Evolutionary conservation across 2,888 invertebrate genomes (phyloP).

Genomic region (Pterostichus niger): DNA sequence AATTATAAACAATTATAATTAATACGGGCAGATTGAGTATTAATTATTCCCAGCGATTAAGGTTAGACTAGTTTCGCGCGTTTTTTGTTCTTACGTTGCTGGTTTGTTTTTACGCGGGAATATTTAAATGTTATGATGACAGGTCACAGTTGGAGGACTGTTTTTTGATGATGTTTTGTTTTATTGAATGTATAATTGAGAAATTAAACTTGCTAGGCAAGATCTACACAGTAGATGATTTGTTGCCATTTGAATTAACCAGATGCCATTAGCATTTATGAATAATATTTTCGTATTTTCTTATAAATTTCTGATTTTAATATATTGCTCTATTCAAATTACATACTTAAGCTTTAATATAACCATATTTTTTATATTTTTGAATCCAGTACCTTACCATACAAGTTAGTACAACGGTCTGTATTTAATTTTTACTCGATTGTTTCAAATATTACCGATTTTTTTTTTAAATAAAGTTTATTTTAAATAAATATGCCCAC

Average conservation of each 20-base stretch:
- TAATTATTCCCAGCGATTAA: constrained; percentile 61
- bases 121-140: constrained; percentile 49
- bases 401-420: too few relatives aligned
- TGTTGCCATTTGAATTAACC: not conserved
- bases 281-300: too few relatives aligned
- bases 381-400: too few relatives aligned
- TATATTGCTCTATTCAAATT: too few relatives aligned
- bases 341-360: too few relatives aligned
- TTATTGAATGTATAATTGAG: constrained; percentile 31
- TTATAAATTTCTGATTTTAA: too few relatives aligned
- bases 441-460: too few relatives aligned
- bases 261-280: too few relatives aligned
- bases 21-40: constrained; percentile 69
- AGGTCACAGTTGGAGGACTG: constrained; percentile 29
- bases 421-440: too few relatives aligned
- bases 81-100: constrained; percentile 11
- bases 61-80: constrained; percentile 39
- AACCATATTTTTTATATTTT: too few relatives aligned
- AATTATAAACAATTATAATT: constrained; percentile 70
- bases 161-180: constrained; percentile 32
- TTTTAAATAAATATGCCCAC: too few relatives aligned
- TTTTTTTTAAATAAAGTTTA: too few relatives aligned
- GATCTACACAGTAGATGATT: constrained; percentile 16
- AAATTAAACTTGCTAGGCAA: constrained; percentile 32
- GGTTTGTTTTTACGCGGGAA: constrained; percentile 29